These are phyloP conservation scores for Steromphala cineraria DNA, from an alignment of 2,888 invertebrate species.

Conservation along the genomic window DNA sequence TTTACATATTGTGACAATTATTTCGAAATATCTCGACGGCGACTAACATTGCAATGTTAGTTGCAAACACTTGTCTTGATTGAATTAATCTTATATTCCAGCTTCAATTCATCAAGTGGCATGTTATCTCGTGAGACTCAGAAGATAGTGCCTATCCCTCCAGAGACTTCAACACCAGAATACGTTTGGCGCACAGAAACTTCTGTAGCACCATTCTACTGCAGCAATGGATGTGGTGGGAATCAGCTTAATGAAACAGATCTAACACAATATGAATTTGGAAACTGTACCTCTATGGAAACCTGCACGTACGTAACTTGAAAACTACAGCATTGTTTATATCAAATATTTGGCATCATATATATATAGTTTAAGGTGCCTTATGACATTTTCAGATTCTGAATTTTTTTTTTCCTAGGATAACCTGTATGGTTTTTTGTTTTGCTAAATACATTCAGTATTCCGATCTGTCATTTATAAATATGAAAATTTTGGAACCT, in stretches of 20 bases:
- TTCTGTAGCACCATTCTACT: constrained; percentile 46
- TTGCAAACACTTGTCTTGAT: not conserved
- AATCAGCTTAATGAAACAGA: constrained; percentile 34
- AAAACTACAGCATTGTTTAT: too few species aligned
- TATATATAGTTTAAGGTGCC: too few species aligned
- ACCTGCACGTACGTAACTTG: constrained; percentile 38
- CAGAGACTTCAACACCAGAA: constrained; percentile 21
- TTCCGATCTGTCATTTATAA: too few species aligned
- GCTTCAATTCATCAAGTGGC: constrained; percentile 41
- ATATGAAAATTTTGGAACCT: too few species aligned
- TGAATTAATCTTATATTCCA: constrained; percentile 13
- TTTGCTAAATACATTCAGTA: too few species aligned
- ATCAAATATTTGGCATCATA: too few species aligned
- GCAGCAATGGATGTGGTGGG: constrained; percentile 50
- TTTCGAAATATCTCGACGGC: too few species aligned
- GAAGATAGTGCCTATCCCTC: constrained; percentile 39
- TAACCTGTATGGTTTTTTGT: too few species aligned
- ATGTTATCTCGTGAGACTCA: constrained; percentile 37
- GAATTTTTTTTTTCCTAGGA: too few species aligned
- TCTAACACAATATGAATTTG: constrained; percentile 42
- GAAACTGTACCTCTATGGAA: constrained; percentile 38
- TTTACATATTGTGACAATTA: too few species aligned
- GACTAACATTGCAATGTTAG: too few species aligned
- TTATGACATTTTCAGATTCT: too few species aligned
- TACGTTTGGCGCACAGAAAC: constrained; percentile 30